phyloP scores from a whole-genome alignment of 2,113 vertebrate species.

The Onychostoma macrolepis region DNA sequence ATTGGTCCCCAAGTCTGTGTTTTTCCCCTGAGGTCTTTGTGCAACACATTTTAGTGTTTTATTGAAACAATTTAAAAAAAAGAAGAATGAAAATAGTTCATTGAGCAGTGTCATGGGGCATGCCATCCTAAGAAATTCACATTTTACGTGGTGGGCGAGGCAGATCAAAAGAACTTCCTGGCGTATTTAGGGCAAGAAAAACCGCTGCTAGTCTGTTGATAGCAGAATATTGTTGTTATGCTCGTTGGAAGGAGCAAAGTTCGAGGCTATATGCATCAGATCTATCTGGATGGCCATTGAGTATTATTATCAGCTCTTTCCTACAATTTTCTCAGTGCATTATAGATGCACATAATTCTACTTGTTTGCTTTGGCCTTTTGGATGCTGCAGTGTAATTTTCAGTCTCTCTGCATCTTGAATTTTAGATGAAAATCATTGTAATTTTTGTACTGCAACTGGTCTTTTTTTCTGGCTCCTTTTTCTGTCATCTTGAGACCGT shows the following conservation, averaged over 20 bases:
- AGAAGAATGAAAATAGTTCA: background rate
- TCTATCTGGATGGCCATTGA: background rate
- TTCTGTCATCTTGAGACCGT: background rate
- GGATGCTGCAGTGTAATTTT: background rate
- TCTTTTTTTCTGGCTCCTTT: background rate
- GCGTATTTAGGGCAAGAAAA: background rate
- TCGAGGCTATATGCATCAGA: background rate
- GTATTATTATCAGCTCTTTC: background rate
- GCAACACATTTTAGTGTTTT: background rate
- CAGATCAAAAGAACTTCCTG: conserved; percentile 11
- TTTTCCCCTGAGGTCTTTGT: background rate
- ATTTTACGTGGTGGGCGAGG: background rate
- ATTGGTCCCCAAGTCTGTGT: background rate
- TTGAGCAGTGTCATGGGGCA: background rate
- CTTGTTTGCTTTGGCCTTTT: background rate
- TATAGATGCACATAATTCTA: background rate
- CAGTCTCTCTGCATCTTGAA: background rate
- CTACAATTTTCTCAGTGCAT: background rate
- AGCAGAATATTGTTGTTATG: background rate
- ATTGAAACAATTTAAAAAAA: background rate
- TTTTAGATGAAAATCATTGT: background rate
- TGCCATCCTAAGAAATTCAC: background rate
- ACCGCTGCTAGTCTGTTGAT: background rate
- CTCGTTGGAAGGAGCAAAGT: background rate
- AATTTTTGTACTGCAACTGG: background rate